Conservation (phyloP, 2,888 invertebrate species). For the Diabrotica balteata region DNA sequence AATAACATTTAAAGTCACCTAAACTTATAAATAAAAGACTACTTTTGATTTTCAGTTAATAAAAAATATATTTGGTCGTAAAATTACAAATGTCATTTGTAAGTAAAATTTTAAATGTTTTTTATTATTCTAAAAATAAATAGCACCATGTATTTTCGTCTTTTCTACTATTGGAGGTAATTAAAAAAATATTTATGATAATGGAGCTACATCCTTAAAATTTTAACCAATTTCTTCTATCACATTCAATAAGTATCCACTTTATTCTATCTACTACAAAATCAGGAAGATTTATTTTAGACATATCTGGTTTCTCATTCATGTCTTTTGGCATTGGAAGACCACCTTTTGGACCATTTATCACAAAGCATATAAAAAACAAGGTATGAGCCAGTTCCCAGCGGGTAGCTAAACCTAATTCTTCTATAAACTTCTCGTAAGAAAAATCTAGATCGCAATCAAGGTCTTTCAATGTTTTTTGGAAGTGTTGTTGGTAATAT, state of each 20-base stretch:
- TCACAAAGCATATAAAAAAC: constrained; percentile 21
- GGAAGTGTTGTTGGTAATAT: constrained; percentile 24
- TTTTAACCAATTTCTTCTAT: constrained; percentile 23
- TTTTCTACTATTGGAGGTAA: too few relatives aligned
- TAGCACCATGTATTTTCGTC: too few relatives aligned
- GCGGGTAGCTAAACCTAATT: constrained; percentile 15
- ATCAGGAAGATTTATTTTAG: background rate
- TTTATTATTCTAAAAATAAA: too few relatives aligned
- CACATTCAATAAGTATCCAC: constrained; percentile 20
- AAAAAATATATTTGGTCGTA: too few relatives aligned
- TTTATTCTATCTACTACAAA: constrained; percentile 8
- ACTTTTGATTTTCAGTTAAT: too few relatives aligned
- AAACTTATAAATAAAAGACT: too few relatives aligned
- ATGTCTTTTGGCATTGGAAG: background rate
- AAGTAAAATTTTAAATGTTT: too few relatives aligned
- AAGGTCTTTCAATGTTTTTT: constrained; percentile 19
- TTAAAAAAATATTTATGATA: too few relatives aligned
- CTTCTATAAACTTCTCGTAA: constrained; percentile 23
- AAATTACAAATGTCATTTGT: too few relatives aligned
- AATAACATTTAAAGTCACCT: too few relatives aligned
- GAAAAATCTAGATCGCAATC: constrained; percentile 21
- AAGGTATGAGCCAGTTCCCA: constrained; percentile 14
- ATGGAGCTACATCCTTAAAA: constrained; percentile 3
- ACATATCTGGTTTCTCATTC: background rate
- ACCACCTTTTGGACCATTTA: constrained; percentile 7